These are phyloP conservation scores for Hydrotaea cyrtoneurina DNA, from an alignment of 2,888 invertebrate species.

Conservation along the genomic window DNA sequence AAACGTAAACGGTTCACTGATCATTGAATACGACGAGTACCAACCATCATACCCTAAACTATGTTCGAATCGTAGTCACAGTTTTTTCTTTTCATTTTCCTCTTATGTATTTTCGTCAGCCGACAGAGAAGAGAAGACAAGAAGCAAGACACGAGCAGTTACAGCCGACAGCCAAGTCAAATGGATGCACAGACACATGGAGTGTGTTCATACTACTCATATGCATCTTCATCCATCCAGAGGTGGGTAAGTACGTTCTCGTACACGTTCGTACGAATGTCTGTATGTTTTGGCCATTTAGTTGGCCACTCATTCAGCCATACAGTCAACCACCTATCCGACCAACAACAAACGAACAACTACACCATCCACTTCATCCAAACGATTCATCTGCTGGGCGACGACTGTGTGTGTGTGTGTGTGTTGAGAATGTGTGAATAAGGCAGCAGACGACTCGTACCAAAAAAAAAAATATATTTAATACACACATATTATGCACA, in stretches of 20 bases:
- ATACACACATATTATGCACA: background rate
- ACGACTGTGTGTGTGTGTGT: background rate
- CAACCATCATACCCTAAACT: conserved; percentile 50
- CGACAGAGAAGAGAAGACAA: background rate
- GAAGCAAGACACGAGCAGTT: conserved; percentile 33
- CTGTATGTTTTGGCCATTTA: background rate
- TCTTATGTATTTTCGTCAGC: background rate
- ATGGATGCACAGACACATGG: conserved; percentile 34
- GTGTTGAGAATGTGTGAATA: background rate
- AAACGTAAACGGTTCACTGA: conserved; percentile 81
- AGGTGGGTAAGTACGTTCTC: background rate
- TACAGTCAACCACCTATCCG: conserved; percentile 54
- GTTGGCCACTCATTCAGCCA: conserved; percentile 35
- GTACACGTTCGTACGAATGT: background rate
- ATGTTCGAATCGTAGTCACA: conserved; percentile 57
- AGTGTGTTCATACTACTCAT: background rate
- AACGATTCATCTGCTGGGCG: conserved; percentile 25
- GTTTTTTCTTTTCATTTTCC: conserved; percentile 23
- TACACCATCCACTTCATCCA: conserved; percentile 58
- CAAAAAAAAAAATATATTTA: background rate
- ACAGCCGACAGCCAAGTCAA: conserved; percentile 30
- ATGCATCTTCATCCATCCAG: conserved; percentile 43
- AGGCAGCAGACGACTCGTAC: conserved; percentile 26
- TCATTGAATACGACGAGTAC: conserved; percentile 75
- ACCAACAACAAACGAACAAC: conserved; percentile 38